Conservation (phyloP, 2,888 invertebrate genomes). For the Amphimallon solstitiale region DNA sequence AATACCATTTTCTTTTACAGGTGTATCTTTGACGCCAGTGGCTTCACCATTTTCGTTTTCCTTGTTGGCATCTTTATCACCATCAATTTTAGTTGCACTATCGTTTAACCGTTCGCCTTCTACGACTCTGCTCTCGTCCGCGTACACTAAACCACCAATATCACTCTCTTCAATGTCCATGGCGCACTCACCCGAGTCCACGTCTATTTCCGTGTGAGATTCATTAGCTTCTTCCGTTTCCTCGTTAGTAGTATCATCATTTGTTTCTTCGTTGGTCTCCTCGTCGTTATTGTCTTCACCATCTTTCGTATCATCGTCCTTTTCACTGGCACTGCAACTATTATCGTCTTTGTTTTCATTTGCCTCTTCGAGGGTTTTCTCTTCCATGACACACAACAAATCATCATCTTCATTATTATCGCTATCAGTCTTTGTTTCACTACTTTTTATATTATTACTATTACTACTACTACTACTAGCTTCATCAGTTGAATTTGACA, state of each 20-base stretch:
- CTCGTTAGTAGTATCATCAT: constrained; percentile 19
- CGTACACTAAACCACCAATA: constrained; percentile 36
- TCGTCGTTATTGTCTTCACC: constrained; percentile 40
- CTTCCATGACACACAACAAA: constrained; percentile 44
- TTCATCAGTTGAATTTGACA: not conserved
- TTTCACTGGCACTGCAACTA: constrained; percentile 43
- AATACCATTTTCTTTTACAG: not conserved
- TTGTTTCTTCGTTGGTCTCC: constrained; percentile 39
- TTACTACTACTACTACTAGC: not conserved
- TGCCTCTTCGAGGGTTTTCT: constrained; percentile 38
- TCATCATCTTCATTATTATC: constrained; percentile 42
- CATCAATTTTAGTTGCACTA: constrained; percentile 41
- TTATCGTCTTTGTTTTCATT: constrained; percentile 39
- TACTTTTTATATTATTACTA: not conserved
- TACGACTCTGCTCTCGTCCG: constrained; percentile 30
- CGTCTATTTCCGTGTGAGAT: constrained; percentile 29
- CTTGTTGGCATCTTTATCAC: constrained; percentile 29
- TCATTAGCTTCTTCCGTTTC: constrained; percentile 10
- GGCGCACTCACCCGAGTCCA: constrained; percentile 44
- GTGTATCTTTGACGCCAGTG: not conserved
- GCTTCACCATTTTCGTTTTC: constrained; percentile 32
- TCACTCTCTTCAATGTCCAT: constrained; percentile 52
- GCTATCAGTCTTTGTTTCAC: constrained; percentile 30
- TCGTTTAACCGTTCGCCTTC: constrained; percentile 22
- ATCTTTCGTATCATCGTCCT: constrained; percentile 56